A percentile compares a stretch with the other conserved stretches of the same genome.
Conservation (phyloP, 2,113 vertebrate genomes). For the Crotalus tigris region DNA sequence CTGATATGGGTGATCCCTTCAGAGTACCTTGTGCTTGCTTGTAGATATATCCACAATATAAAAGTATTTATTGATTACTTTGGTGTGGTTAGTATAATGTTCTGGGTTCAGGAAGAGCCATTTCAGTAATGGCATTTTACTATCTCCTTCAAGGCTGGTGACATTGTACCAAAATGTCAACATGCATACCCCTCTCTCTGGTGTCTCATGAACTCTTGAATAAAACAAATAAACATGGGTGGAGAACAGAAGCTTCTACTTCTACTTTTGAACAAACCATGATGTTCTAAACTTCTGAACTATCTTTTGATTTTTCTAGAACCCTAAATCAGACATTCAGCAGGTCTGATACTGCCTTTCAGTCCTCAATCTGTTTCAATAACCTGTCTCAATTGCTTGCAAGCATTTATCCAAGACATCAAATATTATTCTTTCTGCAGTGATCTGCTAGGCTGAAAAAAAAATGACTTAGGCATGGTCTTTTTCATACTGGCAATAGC, state of each 20-base stretch:
- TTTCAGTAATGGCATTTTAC: background rate
- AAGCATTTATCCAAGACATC: constrained; percentile 1
- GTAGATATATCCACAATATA: no score
- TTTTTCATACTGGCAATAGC: background rate
- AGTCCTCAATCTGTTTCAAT: background rate
- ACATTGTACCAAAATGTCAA: background rate
- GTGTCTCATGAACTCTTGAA: background rate
- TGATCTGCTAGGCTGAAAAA: background rate
- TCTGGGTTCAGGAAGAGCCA: background rate
- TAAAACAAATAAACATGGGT: background rate
- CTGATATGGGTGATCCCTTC: no score
- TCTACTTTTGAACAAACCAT: background rate
- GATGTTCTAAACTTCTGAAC: background rate
- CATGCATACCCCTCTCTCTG: background rate
- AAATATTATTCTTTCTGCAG: background rate
- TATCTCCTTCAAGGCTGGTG: background rate
- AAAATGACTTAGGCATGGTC: background rate
- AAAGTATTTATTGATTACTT: no score
- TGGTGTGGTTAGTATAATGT: background rate
- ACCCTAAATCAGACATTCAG: background rate
- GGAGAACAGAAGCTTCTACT: background rate
- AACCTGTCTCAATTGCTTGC: constrained; percentile 10
- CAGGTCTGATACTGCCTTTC: background rate
- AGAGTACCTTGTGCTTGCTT: no score
- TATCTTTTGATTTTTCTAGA: background rate